Evolutionary conservation across 2,888 invertebrate species (phyloP).

Genomic region (Limenitis camilla): DNA sequence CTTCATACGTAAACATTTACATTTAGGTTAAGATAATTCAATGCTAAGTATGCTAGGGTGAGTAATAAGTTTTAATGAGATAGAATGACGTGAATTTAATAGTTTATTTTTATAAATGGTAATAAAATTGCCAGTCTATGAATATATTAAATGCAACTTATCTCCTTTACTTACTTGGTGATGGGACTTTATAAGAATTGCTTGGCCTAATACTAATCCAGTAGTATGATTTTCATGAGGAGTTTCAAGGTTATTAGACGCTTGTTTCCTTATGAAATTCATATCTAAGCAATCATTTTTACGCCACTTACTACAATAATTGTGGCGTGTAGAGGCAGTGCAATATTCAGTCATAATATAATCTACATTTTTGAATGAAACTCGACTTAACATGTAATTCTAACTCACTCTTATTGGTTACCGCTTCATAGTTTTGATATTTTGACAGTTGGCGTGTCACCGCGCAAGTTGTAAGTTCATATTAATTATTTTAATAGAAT

Average conservation of each 20-base stretch:
- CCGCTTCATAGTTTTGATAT: not conserved
- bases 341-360: not conserved
- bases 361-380: not conserved
- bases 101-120: too few relatives aligned
- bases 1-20: too few relatives aligned
- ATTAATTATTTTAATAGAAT: too few relatives aligned
- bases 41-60: too few relatives aligned
- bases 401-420: slow-evolving; percentile 2
- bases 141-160: too few relatives aligned
- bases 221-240: not conserved
- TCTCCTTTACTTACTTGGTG: too few relatives aligned
- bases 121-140: too few relatives aligned
- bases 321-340: not conserved
- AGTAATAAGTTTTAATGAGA: too few relatives aligned
- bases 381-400: slow-evolving; percentile 3
- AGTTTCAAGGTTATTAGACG: not conserved
- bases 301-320: not conserved
- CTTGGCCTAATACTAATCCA: not conserved
- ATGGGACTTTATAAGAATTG: not conserved
- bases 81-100: too few relatives aligned
- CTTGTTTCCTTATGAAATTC: not conserved
- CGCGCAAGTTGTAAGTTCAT: not conserved
- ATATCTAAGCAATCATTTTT: not conserved
- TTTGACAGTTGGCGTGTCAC: not conserved
- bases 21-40: too few relatives aligned